Percentiles rank a stretch among this genome's conserved stretches.
Evolutionary conservation across 2,797 vertebrate genomes (phyloP).

Genomic region (Onychomys torridus): DNA sequence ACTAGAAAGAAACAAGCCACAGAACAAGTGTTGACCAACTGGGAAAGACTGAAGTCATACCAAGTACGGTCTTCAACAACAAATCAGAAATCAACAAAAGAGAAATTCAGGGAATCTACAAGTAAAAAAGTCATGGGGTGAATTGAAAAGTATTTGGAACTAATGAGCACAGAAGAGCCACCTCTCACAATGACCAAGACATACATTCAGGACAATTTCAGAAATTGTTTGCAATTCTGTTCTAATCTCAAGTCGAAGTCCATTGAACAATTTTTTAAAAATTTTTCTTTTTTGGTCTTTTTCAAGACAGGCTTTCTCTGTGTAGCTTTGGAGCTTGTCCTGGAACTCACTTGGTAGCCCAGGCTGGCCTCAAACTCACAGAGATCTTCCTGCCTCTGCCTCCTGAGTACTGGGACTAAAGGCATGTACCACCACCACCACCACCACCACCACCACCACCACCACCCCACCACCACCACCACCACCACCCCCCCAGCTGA

Average conservation of each 20-base stretch:
- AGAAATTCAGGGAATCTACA: neutral
- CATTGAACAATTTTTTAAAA: neutral
- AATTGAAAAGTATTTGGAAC: constrained; percentile 37
- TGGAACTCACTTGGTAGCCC: no score
- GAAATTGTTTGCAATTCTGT: neutral
- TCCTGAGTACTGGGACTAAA: no score
- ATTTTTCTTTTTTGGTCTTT: no score
- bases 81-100: neutral
- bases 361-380: no score
- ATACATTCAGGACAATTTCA: neutral
- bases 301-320: no score
- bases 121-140: neutral
- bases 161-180: neutral
- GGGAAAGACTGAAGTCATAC: constrained; percentile 32
- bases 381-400: no score
- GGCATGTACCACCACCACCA: no score
- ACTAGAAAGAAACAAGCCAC: neutral
- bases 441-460: no score
- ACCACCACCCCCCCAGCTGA: neutral
- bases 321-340: no score
- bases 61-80: neutral
- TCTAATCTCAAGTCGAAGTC: neutral
- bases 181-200: neutral
- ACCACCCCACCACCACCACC: no score
- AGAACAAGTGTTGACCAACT: neutral